Evolutionary conservation across 2,888 invertebrate genomes (phyloP).

Genomic region (Oscheius myriophilus): DNA sequence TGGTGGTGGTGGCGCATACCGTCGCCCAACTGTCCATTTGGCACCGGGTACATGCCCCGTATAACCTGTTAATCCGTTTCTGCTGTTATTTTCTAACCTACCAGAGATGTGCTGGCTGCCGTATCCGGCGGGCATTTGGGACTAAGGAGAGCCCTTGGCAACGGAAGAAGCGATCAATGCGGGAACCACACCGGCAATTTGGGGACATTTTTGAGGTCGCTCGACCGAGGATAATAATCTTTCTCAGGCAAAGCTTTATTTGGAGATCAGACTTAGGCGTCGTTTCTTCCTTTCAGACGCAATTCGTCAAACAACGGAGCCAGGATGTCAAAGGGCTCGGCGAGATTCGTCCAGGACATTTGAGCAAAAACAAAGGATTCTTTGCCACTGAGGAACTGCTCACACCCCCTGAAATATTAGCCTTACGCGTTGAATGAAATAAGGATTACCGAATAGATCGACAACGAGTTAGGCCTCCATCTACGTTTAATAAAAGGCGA

Average conservation of each 20-base stretch:
- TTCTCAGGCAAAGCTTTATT: no score
- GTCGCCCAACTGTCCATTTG: constrained; percentile 54
- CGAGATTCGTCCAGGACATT: not conserved
- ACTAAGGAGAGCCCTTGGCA: constrained; percentile 21
- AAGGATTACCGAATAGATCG: not conserved
- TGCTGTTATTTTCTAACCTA: not conserved
- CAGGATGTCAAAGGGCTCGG: no score
- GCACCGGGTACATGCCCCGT: constrained; percentile 59
- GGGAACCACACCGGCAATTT: no score
- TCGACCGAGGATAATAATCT: no score
- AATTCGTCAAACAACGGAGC: no score
- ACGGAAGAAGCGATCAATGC: constrained; percentile 24
- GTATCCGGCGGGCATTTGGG: constrained; percentile 26
- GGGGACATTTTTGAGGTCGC: no score
- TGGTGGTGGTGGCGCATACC: constrained; percentile 37
- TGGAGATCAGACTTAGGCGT: no score
- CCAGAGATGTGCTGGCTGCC: constrained; percentile 15
- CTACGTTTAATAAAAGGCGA: no score
- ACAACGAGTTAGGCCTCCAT: no score
- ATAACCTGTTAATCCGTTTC: constrained; percentile 37
- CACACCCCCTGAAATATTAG: not conserved
- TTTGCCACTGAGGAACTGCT: not conserved
- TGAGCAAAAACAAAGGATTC: not conserved
- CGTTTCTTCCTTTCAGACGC: no score
- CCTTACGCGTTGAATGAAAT: not conserved